Evolutionary conservation across 30 jellyfish, hydroid and myxozoan genomes (phyloP).

Genomic region (Cassiopea andromeda): DNA sequence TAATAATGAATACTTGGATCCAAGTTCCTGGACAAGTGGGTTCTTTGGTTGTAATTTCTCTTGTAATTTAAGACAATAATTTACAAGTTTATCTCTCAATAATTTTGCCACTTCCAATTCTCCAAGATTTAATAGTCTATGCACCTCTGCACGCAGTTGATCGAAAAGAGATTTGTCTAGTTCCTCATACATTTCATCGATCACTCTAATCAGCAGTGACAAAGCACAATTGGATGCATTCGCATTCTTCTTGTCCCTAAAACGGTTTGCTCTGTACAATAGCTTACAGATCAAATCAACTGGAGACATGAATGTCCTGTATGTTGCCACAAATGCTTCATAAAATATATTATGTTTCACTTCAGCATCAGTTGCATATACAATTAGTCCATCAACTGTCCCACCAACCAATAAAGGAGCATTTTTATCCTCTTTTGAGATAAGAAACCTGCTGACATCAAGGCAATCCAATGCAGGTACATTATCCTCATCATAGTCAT

Average conservation of each 20-base stretch:
- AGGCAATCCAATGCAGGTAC: constrained; percentile 93
- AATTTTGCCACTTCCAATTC: constrained; percentile 83
- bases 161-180: constrained; percentile 95
- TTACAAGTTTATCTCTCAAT: constrained; percentile 91
- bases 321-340: constrained; percentile 96
- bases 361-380: constrained; percentile 80
- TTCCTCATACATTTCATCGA: constrained; percentile 97
- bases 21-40: constrained; percentile 40
- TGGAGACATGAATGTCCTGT: constrained; percentile 95
- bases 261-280: constrained; percentile 90
- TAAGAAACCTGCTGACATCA: constrained; percentile 79
- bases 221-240: constrained; percentile 79
- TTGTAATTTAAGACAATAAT: constrained; percentile 89
- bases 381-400: constrained; percentile 91
- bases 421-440: constrained; percentile 86
- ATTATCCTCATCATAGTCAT: constrained; percentile 90
- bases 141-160: constrained; percentile 94
- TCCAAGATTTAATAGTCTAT: constrained; percentile 88
- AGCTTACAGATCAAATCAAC: constrained; percentile 87
- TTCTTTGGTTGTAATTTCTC: constrained; percentile 71
- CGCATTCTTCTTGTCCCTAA: constrained; percentile 83
- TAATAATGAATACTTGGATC: constrained; percentile 56
- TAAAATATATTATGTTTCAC: constrained; percentile 68
- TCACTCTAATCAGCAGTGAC: constrained; percentile 77
- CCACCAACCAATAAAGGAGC: constrained; percentile 96